Conservation (phyloP, 2,797 vertebrate genomes). For the Gouania willdenowi region DNA sequence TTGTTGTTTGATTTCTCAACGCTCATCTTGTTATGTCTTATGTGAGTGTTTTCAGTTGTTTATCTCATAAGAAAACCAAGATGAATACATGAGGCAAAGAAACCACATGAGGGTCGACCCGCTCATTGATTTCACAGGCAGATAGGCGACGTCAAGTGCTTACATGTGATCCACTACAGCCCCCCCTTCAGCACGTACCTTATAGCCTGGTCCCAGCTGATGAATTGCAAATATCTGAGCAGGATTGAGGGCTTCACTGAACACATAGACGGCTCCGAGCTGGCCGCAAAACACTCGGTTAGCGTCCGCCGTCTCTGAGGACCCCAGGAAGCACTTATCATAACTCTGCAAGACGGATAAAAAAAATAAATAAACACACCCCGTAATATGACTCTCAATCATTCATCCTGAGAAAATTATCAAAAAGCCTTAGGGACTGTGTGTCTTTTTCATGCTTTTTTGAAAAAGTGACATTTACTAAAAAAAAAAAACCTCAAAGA, state of each 20-base stretch:
- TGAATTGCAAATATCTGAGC: constrained; percentile 98
- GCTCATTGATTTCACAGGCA: constrained; percentile 53
- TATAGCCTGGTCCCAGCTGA: constrained; percentile 95
- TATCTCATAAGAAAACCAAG: constrained; percentile 42
- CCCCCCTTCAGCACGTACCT: constrained; percentile 77
- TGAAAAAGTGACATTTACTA: too few relatives aligned
- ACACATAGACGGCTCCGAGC: constrained; percentile 94
- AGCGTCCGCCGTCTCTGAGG: constrained; percentile 94
- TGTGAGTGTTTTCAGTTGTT: constrained; percentile 47
- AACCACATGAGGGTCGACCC: constrained; percentile 11
- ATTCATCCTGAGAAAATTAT: too few relatives aligned
- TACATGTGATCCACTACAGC: constrained; percentile 51
- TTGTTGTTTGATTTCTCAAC: too few relatives aligned
- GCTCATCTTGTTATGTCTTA: too few relatives aligned
- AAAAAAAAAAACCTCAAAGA: too few relatives aligned
- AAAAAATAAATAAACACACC: too few relatives aligned
- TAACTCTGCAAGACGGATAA: constrained; percentile 80
- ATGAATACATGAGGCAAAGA: constrained; percentile 24
- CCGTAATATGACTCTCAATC: too few relatives aligned
- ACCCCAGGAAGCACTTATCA: constrained; percentile 98
- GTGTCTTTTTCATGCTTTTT: too few relatives aligned
- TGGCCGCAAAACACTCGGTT: constrained; percentile 97
- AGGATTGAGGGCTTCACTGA: constrained; percentile 94
- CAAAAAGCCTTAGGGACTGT: too few relatives aligned
- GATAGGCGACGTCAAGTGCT: constrained; percentile 43